A percentile compares a stretch with the other conserved stretches of the same genome.
Conservation (phyloP, 2,888 invertebrate species). For the Athalia cordata region DNA sequence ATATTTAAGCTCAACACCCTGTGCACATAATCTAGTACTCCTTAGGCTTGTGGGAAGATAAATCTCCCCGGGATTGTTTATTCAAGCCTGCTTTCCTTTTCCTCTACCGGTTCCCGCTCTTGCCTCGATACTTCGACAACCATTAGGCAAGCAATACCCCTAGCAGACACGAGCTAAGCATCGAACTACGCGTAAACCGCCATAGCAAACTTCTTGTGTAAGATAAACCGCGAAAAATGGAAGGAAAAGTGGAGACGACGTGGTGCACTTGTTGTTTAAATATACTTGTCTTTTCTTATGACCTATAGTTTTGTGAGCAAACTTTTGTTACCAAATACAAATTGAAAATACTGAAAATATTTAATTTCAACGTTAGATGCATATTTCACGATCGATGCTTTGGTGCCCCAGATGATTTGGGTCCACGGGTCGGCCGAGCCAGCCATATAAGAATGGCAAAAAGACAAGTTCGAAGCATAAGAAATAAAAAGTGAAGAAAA, state of each 20-base stretch:
- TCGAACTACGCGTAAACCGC: not conserved
- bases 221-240: constrained; percentile 21
- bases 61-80: constrained; percentile 23
- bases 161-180: constrained; percentile 11
- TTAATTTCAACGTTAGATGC: too few species aligned
- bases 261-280: not conserved
- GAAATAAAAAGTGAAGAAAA: not conserved
- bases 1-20: constrained; percentile 21
- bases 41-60: constrained; percentile 30
- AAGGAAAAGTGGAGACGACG: not conserved
- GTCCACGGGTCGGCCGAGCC: not conserved
- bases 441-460: not conserved
- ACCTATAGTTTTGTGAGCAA: too few species aligned
- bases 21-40: constrained; percentile 33
- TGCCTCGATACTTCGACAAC: not conserved
- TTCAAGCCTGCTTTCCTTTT: not conserved
- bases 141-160: not conserved
- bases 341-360: too few species aligned
- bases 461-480: not conserved
- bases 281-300: too few species aligned
- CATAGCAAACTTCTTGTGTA: not conserved
- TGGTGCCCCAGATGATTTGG: not conserved
- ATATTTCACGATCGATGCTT: too few species aligned
- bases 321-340: too few species aligned
- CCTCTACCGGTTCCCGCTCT: not conserved